Conservation (phyloP, 2,797 vertebrate genomes). For the Eulemur albifrons region DNA sequence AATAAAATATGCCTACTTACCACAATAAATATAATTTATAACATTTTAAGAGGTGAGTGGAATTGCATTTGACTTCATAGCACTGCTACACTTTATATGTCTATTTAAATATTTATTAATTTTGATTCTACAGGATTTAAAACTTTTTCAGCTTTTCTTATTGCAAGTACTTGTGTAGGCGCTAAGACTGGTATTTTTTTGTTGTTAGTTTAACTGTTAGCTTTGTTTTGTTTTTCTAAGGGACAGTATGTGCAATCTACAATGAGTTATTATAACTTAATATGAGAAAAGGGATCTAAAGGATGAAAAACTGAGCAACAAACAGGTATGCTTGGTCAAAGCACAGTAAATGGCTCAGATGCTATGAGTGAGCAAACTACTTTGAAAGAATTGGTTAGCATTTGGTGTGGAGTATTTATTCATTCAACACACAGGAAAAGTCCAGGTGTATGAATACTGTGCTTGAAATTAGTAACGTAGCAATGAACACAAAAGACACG, state of each 20-base stretch:
- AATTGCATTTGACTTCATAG: not conserved
- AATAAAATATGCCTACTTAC: not conserved
- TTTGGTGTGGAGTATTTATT: not conserved
- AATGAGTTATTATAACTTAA: not conserved
- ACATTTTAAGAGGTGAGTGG: not conserved
- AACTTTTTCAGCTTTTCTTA: not conserved
- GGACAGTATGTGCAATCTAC: not conserved
- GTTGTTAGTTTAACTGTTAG: not conserved
- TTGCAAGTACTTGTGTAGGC: not conserved
- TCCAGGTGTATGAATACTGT: not conserved
- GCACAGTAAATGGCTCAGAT: not conserved
- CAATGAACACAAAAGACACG: not conserved
- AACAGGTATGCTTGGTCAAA: not conserved
- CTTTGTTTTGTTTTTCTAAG: conserved; percentile 16
- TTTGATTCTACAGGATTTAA: not conserved
- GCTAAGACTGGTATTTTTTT: not conserved
- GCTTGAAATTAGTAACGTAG: not conserved
- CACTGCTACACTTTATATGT: not conserved
- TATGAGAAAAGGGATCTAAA: not conserved
- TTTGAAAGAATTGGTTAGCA: not conserved
- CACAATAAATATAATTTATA: not conserved
- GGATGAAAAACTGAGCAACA: not conserved
- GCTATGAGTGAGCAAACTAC: not conserved
- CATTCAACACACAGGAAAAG: not conserved
- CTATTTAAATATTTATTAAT: not conserved